These are phyloP conservation scores for Helicoverpa assulta DNA, from an alignment of 2,888 invertebrate genomes.

Conservation along the genomic window DNA sequence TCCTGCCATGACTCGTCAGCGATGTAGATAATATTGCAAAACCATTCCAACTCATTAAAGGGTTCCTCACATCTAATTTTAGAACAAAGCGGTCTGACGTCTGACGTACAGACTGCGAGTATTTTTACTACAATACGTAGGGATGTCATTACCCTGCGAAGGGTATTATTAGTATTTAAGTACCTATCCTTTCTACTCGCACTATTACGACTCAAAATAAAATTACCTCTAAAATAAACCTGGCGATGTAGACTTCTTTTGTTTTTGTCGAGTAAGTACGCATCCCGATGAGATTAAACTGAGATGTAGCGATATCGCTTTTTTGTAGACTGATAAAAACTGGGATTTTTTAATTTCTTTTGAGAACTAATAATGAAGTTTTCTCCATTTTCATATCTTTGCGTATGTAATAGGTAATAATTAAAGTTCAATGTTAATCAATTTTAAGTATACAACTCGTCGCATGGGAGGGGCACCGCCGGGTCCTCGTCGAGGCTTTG, in stretches of 20 bases:
- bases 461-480: too few relatives aligned
- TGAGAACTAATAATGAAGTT: not conserved
- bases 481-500: too few relatives aligned
- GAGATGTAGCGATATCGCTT: conserved; percentile 11
- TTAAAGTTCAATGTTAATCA: too few relatives aligned
- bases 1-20: conserved; percentile 10
- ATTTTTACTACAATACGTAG: conserved; percentile 37
- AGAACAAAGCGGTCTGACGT: conserved; percentile 23
- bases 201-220: conserved; percentile 30
- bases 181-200: conserved; percentile 37
- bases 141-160: conserved; percentile 41
- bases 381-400: not conserved
- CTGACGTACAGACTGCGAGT: conserved; percentile 11
- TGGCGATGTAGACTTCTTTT: conserved; percentile 13
- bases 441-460: too few relatives aligned
- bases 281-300: conserved; percentile 18
- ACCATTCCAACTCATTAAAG: conserved; percentile 42
- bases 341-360: conserved; percentile 3
- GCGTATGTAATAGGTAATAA: too few relatives aligned
- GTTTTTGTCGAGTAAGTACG: conserved; percentile 36
- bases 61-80: conserved; percentile 33
- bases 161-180: conserved; percentile 41
- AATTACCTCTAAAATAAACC: conserved; percentile 19
- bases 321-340: conserved; percentile 8
- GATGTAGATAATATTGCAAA: conserved; percentile 35